Base-by-base conservation (phyloP, 1,140 invertebrate genomes). In the Gonioctena quinquepunctata region DNA sequence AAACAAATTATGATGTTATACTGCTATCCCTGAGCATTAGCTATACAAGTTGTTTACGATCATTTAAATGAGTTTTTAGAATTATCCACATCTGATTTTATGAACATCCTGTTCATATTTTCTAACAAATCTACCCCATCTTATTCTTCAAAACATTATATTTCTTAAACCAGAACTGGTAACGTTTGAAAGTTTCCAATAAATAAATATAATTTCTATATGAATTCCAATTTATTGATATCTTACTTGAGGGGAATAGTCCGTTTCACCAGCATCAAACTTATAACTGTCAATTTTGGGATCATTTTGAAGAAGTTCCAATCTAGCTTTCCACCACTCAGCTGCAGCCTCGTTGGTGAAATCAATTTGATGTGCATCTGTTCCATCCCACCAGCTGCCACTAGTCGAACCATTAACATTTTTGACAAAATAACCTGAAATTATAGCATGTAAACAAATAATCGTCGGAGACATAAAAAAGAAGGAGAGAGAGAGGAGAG, bases 251-350 rank as follows among this genome's bases (percentile, higher is more conserved):
- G 48, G 48, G n/a, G 64, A 68, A 84, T 86, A 90, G 59, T 87
- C 87, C 62, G 84, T 84, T 83, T 96, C 94, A 13, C 96, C 96
- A 8, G 94, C 96, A 82, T 98, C 96, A 79, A 97, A 97, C 81
- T 97, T 98, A 71, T 96, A 95, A 65, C 92, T 91, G 77, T 94
- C 92, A 22, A 98, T 91, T 1, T 89, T 90, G 66, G 88, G 88
- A 1, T 86, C 83, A 0, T 84, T 80, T 71, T 89, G 81, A 2
- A 97, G 71, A 8, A 81, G 80, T 56, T 84, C 82, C 0, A 97
- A 79, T 61, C 91, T 83, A 1, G 76, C 76, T 1, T 85, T 83
- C 86, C 90, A 97, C 95, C 95, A 97, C 8, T 86, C 77, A 0
- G 87, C 88, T 0, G 93, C 93, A 25, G 83, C 83, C 0, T 87